Percentiles rank a stretch among this genome's conserved stretches.
phyloP scores from a whole-genome alignment of 1,140 invertebrate genomes.

The Choristoneura fumiferana region DNA sequence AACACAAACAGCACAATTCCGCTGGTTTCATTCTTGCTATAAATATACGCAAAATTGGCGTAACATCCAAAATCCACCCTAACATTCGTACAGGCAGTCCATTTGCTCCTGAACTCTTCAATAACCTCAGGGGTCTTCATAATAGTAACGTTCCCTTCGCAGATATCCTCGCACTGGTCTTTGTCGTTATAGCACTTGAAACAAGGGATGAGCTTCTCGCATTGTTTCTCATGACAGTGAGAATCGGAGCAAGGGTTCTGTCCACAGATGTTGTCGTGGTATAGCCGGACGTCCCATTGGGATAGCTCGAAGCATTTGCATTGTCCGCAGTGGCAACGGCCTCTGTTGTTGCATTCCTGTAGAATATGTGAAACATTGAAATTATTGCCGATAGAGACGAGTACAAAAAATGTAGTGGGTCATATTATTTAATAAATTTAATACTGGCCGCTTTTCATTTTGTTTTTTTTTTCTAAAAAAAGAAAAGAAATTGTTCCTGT shows the following conservation, averaged over 20 bases:
- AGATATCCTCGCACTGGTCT: no score
- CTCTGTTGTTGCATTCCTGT: conserved; percentile 8
- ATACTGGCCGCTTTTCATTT: no score
- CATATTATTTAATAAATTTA: no score
- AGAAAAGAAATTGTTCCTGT: no score
- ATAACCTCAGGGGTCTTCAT: background rate
- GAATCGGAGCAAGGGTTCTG: conserved; percentile 79
- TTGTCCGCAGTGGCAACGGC: background rate
- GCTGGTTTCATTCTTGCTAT: no score
- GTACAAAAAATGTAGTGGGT: no score
- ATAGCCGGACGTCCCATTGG: conserved; percentile 69
- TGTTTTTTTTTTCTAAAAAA: no score
- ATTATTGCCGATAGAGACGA: no score
- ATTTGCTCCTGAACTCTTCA: background rate
- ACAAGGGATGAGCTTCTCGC: conserved; percentile 86
- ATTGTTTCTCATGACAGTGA: conserved; percentile 75
- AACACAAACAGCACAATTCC: background rate
- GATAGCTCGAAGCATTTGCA: conserved; percentile 45
- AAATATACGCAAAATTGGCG: background rate
- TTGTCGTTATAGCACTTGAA: conserved; percentile 86
- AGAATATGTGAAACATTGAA: background rate
- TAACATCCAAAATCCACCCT: background rate
- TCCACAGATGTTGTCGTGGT: conserved; percentile 79
- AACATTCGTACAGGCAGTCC: background rate
- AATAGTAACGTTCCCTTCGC: no score